Base-by-base conservation (phyloP, 1,140 invertebrate species). In the Microplitis demolitor region DNA sequence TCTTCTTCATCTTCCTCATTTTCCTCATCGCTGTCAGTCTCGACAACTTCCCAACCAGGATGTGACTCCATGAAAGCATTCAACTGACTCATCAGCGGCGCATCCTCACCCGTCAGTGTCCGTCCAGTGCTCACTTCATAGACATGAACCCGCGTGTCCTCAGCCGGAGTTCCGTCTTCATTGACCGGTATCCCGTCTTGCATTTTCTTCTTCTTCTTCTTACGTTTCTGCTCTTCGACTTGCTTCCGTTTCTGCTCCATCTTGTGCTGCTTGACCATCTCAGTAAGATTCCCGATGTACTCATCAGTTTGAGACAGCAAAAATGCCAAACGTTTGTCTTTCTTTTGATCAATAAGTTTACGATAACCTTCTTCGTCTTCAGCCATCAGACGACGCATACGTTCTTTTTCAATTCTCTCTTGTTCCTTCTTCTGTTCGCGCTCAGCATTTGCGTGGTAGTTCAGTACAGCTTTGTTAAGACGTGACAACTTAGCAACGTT, bases 281-380 rank as follows among this genome's bases (percentile, higher is more conserved):
- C 95, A 0, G 96, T 98, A 37, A 99, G 90, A 87, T 97, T 98
- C 71, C 93, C 91, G 75, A 99, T 98, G 83, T 99, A 99, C 82
- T 99, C 98, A 88, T 99, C 98, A 6, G 98, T 99, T 86, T 99
- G 98, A 0, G 95, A 94, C 13, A 99, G 89, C 37, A 99, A 89
- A 90, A 98, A 99, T 14, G 98, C 98, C 77, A 99, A 88, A 66
- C 98, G 93, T 86, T 98, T 98, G 87, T 99, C 98, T 91, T 99
- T 99, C 91, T 99, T 99, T 85, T 99, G 97, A 92, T 99, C 98
- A 82, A 99, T 98, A 56, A 99, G 91, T 87, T 99, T 99, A 77
- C 98, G 90, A 85, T 96, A 96, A 69, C 95, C 95, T 85, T 97
- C 95, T 89, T 97, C 96, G 87, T 97, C 95, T 84, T 97, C 95